Evolutionary conservation across 1,140 invertebrate genomes (phyloP), one percentile per base, ranked within the genome.

Genomic region (Phymastichus coffea): DNA sequence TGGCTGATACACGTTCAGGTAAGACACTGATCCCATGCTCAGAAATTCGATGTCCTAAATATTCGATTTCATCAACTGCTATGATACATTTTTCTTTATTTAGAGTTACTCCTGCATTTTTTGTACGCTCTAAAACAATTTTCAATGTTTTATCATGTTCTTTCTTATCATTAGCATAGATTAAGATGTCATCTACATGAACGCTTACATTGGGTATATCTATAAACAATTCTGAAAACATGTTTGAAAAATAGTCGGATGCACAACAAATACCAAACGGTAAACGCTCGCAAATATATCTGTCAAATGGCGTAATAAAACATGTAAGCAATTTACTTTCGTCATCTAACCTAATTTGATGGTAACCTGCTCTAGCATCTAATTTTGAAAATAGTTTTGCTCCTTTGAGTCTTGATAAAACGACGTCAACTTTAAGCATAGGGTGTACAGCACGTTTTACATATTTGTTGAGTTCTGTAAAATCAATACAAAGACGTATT

Each of bases 231-330:
- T 64, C 57, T 6, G 44, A 17, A 51, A 60, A 64, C 25, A 9
- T 57, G 40, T 57, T 46, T 1, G 38, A 22, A 40, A 64, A 60
- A 47, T 60, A 60, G 26, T 60, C 57, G 8, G 38, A 33, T 4
- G 56, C 44, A n/a, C 52, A 56, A 52, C 57, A 56, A 30, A 0
- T 72, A 46, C 61, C 76, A 78, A 1, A 66, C 66, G 19, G 66
- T 64, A 26, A 73, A 64, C 60, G 72, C 72, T 22, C 69, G 65
- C 0, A 80, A 22, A 54, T 57, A 64, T 64, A 78, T 23, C 70
- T 43, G 12, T 70, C 72, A 54, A 71, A 73, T 8, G 72, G 71
- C 6, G 69, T 70, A 22, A 74, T 70, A 54, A 75, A 74, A 7
- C 75, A 76, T 3, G 74, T 72, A 30, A 78, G 53, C 26, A 48